Percentiles rank a stretch among this genome's conserved stretches.
phyloP scores from a whole-genome alignment of 2,888 invertebrate genomes.

The Odontocerum albicorne region DNA sequence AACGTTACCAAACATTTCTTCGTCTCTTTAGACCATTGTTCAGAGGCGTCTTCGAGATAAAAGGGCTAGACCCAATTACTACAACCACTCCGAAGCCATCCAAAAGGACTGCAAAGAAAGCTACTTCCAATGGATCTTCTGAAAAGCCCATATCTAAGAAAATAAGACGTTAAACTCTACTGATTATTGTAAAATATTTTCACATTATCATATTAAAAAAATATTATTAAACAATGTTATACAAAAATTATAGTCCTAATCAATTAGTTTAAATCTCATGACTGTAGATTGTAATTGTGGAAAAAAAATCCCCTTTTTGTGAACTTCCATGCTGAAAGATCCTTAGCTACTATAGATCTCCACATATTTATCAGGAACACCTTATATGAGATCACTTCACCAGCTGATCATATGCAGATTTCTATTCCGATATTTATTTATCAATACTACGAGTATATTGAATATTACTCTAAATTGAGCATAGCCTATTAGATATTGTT shows the following conservation, averaged over 20 bases:
- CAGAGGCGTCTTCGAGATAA: slow-evolving; percentile 71
- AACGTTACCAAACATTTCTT: slow-evolving; percentile 70
- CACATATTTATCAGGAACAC: too few relatives aligned
- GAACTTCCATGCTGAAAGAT: too few relatives aligned
- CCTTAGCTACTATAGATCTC: too few relatives aligned
- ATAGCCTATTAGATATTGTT: too few relatives aligned
- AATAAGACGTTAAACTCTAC: slow-evolving; percentile 20
- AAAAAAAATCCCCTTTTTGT: too few relatives aligned
- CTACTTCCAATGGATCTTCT: slow-evolving; percentile 32
- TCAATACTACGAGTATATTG: too few relatives aligned
- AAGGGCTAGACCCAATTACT: slow-evolving; percentile 66
- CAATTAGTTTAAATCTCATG: too few relatives aligned
- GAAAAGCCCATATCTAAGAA: slow-evolving; percentile 19
- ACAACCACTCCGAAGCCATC: slow-evolving; percentile 49
- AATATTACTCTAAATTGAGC: too few relatives aligned
- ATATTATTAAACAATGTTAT: not conserved
- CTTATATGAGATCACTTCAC: too few relatives aligned
- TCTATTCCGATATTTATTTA: too few relatives aligned
- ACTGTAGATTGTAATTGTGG: too few relatives aligned
- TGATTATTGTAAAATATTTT: not conserved
- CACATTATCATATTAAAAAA: not conserved
- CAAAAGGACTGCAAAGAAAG: slow-evolving; percentile 42
- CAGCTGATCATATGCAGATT: too few relatives aligned
- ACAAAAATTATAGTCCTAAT: not conserved
- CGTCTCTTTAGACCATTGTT: slow-evolving; percentile 75